A percentile compares a stretch with the other conserved stretches of the same genome.
Evolutionary conservation across 2,888 invertebrate genomes (phyloP).

Genomic region (Byasa hedistus): DNA sequence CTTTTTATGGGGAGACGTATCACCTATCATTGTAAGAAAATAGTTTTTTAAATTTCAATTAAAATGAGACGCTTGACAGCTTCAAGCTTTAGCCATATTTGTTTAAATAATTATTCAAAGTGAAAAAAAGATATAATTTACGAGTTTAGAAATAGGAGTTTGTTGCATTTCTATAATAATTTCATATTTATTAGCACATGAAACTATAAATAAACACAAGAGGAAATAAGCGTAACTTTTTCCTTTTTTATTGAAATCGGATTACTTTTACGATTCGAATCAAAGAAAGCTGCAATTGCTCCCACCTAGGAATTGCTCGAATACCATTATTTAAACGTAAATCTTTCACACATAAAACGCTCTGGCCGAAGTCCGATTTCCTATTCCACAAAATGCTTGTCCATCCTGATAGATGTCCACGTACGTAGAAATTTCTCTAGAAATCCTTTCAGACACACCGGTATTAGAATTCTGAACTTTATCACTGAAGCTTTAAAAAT

Average conservation of each 20-base stretch:
- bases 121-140: background rate
- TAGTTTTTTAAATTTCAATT: too few relatives aligned
- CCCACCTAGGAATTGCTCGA: slow-evolving; percentile 52
- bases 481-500: slow-evolving; percentile 33
- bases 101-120: background rate
- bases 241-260: background rate
- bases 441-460: slow-evolving; percentile 30
- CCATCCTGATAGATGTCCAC: slow-evolving; percentile 72
- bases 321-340: slow-evolving; percentile 70
- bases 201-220: background rate
- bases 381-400: slow-evolving; percentile 75
- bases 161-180: too few relatives aligned
- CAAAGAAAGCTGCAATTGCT: slow-evolving; percentile 47
- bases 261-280: slow-evolving; percentile 31
- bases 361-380: slow-evolving; percentile 65
- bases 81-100: too few relatives aligned
- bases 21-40: too few relatives aligned
- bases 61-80: too few relatives aligned
- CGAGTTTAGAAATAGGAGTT: too few relatives aligned
- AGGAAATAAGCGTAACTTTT: background rate
- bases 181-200: too few relatives aligned
- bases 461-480: slow-evolving; percentile 36
- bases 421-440: slow-evolving; percentile 44
- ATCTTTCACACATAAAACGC: slow-evolving; percentile 71
- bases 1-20: too few relatives aligned